Conservation (phyloP, 2,113 vertebrate species). For the Vulpes lagopus region DNA sequence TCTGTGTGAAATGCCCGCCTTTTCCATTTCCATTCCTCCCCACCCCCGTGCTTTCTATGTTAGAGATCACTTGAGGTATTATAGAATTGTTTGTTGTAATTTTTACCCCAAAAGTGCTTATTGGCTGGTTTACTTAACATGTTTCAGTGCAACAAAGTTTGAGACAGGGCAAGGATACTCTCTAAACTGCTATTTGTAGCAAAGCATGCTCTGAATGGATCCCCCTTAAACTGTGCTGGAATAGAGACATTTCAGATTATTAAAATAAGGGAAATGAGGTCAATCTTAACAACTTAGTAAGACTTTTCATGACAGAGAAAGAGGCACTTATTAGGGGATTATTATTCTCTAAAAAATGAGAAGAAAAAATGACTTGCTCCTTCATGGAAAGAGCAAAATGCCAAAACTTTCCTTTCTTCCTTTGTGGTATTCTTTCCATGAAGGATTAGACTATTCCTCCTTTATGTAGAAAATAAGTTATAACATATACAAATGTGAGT, state of each 20-base stretch:
- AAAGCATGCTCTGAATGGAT: background rate
- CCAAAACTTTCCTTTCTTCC: background rate
- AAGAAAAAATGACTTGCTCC: background rate
- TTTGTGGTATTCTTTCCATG: background rate
- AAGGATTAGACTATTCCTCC: background rate
- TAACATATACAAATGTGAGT: background rate
- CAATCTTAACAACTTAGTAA: background rate
- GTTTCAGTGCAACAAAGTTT: background rate
- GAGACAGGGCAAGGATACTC: background rate
- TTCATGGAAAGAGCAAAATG: background rate
- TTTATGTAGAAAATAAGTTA: background rate
- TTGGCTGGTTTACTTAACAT: background rate
- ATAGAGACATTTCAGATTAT: background rate
- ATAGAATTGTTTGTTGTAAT: background rate
- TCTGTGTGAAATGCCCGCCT: background rate
- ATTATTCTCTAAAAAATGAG: background rate
- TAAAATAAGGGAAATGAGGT: background rate
- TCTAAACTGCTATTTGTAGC: background rate
- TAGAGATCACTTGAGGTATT: background rate
- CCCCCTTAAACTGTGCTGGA: background rate
- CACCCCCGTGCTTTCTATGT: background rate
- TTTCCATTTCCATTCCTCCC: background rate
- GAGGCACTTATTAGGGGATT: background rate
- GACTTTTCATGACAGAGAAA: background rate
- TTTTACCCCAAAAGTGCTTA: constrained; percentile 23